These are phyloP conservation scores for Polymixis flavicincta DNA, from an alignment of 2,888 invertebrate species.

Conservation along the genomic window DNA sequence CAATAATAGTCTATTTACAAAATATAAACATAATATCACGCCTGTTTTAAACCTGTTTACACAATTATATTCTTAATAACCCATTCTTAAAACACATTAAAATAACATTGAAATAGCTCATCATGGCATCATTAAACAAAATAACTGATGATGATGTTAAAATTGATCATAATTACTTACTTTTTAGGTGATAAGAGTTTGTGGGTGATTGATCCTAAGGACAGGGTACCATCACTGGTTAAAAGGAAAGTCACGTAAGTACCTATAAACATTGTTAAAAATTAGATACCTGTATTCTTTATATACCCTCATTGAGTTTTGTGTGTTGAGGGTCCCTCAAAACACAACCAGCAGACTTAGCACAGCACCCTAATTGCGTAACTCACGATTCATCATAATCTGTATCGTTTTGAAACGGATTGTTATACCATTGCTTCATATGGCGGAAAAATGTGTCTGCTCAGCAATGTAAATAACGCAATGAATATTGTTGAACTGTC, in stretches of 20 bases:
- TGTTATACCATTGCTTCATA: too few relatives aligned
- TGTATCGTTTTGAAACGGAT: too few relatives aligned
- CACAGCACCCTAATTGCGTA: too few relatives aligned
- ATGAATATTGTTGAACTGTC: too few relatives aligned
- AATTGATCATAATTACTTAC: slow-evolving; percentile 41
- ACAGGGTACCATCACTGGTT: slow-evolving; percentile 79
- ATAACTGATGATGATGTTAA: slow-evolving; percentile 2
- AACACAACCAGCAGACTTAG: too few relatives aligned
- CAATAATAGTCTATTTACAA: too few relatives aligned
- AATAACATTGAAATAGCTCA: not conserved
- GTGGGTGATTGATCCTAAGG: slow-evolving; percentile 89
- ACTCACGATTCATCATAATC: too few relatives aligned
- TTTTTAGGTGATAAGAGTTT: slow-evolving; percentile 89
- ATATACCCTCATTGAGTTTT: too few relatives aligned
- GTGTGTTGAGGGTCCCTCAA: too few relatives aligned
- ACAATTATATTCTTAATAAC: not conserved
- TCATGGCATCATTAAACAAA: not conserved
- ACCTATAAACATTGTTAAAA: not conserved
- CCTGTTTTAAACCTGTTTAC: not conserved
- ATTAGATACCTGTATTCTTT: not conserved
- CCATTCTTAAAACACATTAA: slow-evolving; percentile 1
- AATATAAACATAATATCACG: too few relatives aligned
- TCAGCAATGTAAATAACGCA: too few relatives aligned
- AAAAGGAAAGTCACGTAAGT: slow-evolving; percentile 84
- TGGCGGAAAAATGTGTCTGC: too few relatives aligned